Conservation (phyloP, 2,113 vertebrate genomes). For the Neolamprologus cancellatus region DNA sequence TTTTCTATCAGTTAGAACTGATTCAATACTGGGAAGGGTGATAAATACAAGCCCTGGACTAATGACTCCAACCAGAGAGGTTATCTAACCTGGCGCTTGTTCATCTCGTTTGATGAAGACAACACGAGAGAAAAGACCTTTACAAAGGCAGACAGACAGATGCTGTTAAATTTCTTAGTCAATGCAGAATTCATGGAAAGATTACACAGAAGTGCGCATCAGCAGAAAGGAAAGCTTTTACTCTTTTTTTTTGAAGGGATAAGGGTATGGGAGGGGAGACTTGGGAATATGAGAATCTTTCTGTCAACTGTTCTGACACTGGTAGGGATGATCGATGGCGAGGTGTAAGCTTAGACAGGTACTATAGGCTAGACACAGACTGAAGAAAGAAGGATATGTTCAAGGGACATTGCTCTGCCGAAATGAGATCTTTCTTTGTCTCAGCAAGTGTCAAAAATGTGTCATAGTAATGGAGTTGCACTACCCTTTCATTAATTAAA, state of each 20-base stretch:
- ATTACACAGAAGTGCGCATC: not conserved
- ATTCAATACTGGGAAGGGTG: not conserved
- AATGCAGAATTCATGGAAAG: not conserved
- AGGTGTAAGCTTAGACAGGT: constrained; percentile 38
- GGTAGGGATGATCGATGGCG: constrained; percentile 40
- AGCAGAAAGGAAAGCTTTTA: constrained; percentile 21
- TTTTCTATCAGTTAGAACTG: not conserved
- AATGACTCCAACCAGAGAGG: not conserved
- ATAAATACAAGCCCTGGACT: not conserved
- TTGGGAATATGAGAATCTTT: constrained; percentile 3
- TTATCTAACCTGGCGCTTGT: not conserved
- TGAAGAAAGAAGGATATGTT: constrained; percentile 6
- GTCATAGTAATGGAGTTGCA: constrained; percentile 72
- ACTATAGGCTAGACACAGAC: not conserved
- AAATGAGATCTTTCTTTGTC: constrained; percentile 25
- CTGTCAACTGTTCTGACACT: constrained; percentile 43
- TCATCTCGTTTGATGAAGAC: not conserved
- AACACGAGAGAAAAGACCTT: not conserved
- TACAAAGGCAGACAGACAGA: not conserved
- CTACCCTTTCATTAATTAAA: constrained; percentile 80
- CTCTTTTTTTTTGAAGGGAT: not conserved
- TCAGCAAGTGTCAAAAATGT: constrained; percentile 57
- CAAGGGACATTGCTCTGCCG: constrained; percentile 20
- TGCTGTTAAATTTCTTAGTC: not conserved
- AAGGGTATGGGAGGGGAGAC: not conserved